Evolutionary conservation across 2,113 vertebrate genomes (phyloP).

Genomic region (Ranitomeya imitator): DNA sequence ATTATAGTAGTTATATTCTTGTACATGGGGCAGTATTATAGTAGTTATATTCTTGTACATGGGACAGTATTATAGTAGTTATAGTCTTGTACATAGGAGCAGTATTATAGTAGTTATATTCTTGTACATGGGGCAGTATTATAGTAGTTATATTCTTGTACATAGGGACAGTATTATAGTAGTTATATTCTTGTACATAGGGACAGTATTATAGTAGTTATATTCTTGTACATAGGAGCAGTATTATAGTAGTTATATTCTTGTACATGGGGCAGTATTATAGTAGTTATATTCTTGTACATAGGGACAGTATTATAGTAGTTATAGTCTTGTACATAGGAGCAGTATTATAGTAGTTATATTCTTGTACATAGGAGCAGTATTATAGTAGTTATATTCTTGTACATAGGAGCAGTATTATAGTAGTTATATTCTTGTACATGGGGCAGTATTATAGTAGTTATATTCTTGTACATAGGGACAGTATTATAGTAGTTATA

Average conservation of each 20-base stretch:
- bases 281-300: not conserved
- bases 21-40: not conserved
- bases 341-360: not conserved
- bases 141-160: conserved; percentile 7
- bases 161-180: conserved; percentile 1
- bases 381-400: conserved; percentile 11
- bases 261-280: not conserved
- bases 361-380: not conserved
- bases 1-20: conserved; percentile 8
- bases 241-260: conserved; percentile 15
- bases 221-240: not conserved
- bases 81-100: not conserved
- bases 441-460: conserved; percentile 10
- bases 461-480: not conserved
- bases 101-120: conserved; percentile 15
- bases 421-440: not conserved
- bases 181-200: not conserved
- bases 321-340: not conserved
- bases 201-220: not conserved
- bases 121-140: not conserved
- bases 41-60: not conserved
- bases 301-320: not conserved
- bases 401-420: not conserved
- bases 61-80: conserved; percentile 3
- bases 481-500: conserved; percentile 6